phyloP scores from a whole-genome alignment of 2,113 vertebrate species.

The Ginglymostoma cirratum region DNA sequence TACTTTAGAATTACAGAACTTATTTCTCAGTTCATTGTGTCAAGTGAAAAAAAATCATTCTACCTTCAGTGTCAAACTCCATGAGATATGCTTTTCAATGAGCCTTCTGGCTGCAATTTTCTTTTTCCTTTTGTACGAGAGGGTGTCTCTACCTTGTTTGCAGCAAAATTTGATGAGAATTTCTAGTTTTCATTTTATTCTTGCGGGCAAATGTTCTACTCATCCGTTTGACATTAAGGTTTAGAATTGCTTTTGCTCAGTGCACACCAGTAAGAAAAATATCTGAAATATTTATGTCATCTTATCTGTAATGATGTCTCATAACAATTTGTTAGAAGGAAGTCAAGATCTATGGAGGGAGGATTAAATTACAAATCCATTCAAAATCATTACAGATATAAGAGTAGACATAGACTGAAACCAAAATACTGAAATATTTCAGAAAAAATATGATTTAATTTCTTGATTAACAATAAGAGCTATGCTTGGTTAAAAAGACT shows the following conservation, averaged over 20 bases:
- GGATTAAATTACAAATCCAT: constrained; percentile 12
- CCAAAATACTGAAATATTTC: background rate
- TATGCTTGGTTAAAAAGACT: background rate
- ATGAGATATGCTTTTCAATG: background rate
- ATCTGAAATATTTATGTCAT: background rate
- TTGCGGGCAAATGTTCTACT: background rate
- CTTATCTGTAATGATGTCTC: constrained; percentile 15
- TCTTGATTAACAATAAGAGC: background rate
- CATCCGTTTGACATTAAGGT: background rate
- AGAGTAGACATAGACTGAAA: background rate
- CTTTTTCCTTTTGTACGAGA: background rate
- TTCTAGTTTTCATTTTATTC: background rate
- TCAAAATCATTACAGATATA: background rate
- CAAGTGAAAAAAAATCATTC: background rate
- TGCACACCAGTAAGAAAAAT: background rate
- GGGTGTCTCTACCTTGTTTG: background rate
- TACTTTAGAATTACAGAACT: constrained; percentile 17
- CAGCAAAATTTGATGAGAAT: constrained; percentile 11
- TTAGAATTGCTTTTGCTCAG: background rate
- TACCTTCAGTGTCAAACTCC: background rate
- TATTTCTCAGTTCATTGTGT: constrained; percentile 31
- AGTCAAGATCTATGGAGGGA: constrained; percentile 19
- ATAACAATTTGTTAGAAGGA: constrained; percentile 22
- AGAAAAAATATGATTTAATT: constrained; percentile 4
- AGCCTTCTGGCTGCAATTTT: background rate